Base-by-base conservation (phyloP, 2,797 vertebrate species). In the Girardinus metallicus region DNA sequence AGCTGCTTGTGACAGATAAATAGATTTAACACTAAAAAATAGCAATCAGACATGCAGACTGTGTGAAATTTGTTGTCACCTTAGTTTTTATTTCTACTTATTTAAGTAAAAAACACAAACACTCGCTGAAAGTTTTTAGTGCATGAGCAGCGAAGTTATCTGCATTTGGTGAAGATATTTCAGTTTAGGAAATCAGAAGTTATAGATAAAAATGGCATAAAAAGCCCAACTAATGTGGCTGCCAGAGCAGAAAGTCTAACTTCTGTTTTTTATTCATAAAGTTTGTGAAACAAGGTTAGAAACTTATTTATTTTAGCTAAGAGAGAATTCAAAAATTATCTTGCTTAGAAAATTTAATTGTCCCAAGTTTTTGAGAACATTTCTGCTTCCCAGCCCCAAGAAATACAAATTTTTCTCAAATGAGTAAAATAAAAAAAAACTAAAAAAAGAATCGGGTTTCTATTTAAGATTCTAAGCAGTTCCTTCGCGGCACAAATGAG, bases 61-160 rank as follows among this genome's bases (percentile, higher is more conserved):
- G 26, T 34, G 62, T 77, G 34, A 70, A 70, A 70, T 21, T 70
- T 47, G 15, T n/a, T 77, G 8, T 64, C 23, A 43, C 13, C 23
- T n/a, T 66, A 9, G n/a, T 75, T 60, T 60, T 62, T 39, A 62
- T 75, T 75, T 34, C 41, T n/a, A 21, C 60, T 60, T 34, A n/a
- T 39, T 75, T 15, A 53, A n/a, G 23, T 57, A 1, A n/a, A 74
- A n/a, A 62, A 7, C 41, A 34, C 11, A 34, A 62, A 43, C 41
- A 5, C n/a, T 31, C 3, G 7, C 6, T 62, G 31, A 34, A 34
- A 23, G 62, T 4, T 18, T 64, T 9, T 9, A 36, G 16, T 16
- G 29, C 5, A 21, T 39, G 18, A 21, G 5, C 64, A 68, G 36
- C 3, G 0, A 68, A 11, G 12, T 68, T 1, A 39, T 68, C 36